phyloP scores from a whole-genome alignment of 1,140 invertebrate species.

The Conopomorpha cramerella region DNA sequence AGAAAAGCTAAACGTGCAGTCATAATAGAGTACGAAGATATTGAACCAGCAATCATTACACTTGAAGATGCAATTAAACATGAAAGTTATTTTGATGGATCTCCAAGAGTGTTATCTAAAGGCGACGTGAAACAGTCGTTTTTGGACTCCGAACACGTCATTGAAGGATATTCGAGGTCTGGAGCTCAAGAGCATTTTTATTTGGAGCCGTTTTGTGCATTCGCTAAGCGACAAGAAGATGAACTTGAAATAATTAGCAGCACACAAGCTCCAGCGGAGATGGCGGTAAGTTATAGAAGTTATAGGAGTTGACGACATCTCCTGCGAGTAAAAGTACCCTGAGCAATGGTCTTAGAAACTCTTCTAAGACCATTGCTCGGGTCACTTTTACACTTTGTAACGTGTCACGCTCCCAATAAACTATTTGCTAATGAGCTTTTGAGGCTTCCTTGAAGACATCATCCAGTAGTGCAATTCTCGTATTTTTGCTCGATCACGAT shows the following conservation, averaged over 20 bases:
- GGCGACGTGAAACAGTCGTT: conserved; percentile 75
- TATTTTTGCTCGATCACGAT: too few species aligned
- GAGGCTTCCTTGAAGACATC: too few species aligned
- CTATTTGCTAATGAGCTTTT: too few species aligned
- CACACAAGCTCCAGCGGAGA: conserved; percentile 81
- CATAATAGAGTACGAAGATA: conserved; percentile 74
- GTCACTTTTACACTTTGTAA: too few species aligned
- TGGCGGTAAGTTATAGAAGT: conserved; percentile 57
- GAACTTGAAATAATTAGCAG: conserved; percentile 86
- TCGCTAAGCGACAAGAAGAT: conserved; percentile 77
- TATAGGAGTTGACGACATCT: conserved; percentile 3
- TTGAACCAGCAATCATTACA: conserved; percentile 77
- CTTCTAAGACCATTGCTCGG: too few species aligned
- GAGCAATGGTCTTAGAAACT: too few species aligned
- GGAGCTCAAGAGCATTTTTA: conserved; percentile 98
- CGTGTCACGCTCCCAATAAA: too few species aligned
- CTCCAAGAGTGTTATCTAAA: conserved; percentile 59
- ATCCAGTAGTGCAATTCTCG: too few species aligned
- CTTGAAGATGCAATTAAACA: conserved; percentile 84
- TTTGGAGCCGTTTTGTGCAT: conserved; percentile 75
- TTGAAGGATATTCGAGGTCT: conserved; percentile 77
- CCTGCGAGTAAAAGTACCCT: too few species aligned
- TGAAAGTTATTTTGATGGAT: conserved; percentile 68
- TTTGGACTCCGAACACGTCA: conserved; percentile 63
- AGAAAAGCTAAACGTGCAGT: conserved; percentile 77